Conservation (phyloP, 2,113 vertebrate genomes). For the Dromiciops gliroides region DNA sequence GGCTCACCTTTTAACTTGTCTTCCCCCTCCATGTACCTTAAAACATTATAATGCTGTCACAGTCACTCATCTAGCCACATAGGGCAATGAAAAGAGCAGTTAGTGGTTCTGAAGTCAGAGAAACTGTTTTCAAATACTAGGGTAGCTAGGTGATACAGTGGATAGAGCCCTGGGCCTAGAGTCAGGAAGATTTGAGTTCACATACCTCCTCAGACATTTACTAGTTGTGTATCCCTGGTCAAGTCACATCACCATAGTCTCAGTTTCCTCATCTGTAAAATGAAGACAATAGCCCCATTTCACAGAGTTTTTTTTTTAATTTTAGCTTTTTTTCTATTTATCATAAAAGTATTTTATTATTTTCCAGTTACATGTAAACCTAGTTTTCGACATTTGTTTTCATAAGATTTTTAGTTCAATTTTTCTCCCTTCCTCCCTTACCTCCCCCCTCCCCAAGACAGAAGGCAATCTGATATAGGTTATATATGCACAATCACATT, state of each 20-base stretch:
- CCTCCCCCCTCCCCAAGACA: too few relatives aligned
- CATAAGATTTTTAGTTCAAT: too few relatives aligned
- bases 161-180: background rate
- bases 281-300: background rate
- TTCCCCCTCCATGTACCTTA: background rate
- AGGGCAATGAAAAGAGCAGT: background rate
- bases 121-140: background rate
- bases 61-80: background rate
- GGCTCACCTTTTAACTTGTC: background rate
- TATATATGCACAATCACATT: too few relatives aligned
- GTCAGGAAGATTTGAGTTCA: background rate
- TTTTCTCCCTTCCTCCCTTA: too few relatives aligned
- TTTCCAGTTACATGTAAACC: too few relatives aligned
- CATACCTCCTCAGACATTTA: background rate
- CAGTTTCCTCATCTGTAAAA: too few relatives aligned
- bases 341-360: too few relatives aligned
- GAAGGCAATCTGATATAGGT: too few relatives aligned
- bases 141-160: background rate
- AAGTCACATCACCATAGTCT: background rate
- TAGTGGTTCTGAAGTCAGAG: background rate
- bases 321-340: too few relatives aligned
- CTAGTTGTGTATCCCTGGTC: background rate
- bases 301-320: background rate
- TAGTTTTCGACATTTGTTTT: too few relatives aligned
- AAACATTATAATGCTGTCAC: background rate